These are phyloP conservation scores for Drosophila seguyi DNA, from an alignment of 1,140 invertebrate species.

Conservation along the genomic window DNA sequence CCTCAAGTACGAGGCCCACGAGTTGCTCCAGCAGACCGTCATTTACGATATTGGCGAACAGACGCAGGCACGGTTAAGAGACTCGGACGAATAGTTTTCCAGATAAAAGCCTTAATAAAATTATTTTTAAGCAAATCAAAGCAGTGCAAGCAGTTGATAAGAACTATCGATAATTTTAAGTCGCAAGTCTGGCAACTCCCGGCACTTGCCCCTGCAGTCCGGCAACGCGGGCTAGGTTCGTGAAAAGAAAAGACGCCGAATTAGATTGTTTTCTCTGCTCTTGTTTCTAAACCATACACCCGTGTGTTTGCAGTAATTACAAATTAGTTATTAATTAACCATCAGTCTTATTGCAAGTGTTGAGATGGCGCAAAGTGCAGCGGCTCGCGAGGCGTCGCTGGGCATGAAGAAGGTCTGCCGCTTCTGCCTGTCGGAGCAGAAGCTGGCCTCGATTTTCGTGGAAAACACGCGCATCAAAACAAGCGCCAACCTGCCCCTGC, in stretches of 20 bases:
- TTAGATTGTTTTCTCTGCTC: constrained; percentile 24
- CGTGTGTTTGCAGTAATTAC: neutral
- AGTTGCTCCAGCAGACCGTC: constrained; percentile 92
- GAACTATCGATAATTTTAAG: constrained; percentile 8
- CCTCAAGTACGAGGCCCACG: constrained; percentile 91
- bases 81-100: constrained; percentile 55
- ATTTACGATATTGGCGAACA: constrained; percentile 92
- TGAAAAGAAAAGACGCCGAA: constrained; percentile 47
- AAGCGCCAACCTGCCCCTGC: constrained; percentile 89
- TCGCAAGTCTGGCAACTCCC: constrained; percentile 5
- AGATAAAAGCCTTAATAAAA: constrained; percentile 21
- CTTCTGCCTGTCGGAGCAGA: constrained; percentile 88
- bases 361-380: constrained; percentile 45
- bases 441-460: constrained; percentile 89
- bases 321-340: neutral
- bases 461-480: constrained; percentile 86
- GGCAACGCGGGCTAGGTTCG: constrained; percentile 28
- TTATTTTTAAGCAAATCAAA: neutral
- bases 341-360: neutral
- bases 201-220: neutral
- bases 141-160: neutral
- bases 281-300: neutral
- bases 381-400: constrained; percentile 58
- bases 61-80: constrained; percentile 88
- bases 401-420: constrained; percentile 88